phyloP scores from a whole-genome alignment of 2,888 invertebrate genomes.

The Orthosia gracilis region DNA sequence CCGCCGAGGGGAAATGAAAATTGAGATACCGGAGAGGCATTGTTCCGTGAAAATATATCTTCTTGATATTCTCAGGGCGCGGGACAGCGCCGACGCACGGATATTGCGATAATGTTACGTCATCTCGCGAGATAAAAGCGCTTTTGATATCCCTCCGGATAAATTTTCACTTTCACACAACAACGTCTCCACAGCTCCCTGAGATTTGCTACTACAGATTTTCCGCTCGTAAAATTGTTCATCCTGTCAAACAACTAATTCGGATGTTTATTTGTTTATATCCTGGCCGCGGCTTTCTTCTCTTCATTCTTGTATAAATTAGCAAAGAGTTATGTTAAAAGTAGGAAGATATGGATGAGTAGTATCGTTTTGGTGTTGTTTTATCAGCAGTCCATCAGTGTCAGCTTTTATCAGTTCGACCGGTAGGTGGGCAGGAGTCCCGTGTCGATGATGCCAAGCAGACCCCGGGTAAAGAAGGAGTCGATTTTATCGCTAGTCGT shows the following conservation, averaged over 20 bases:
- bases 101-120: slow-evolving; percentile 89
- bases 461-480: neutral
- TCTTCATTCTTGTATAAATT: neutral
- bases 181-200: slow-evolving; percentile 58
- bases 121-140: slow-evolving; percentile 85
- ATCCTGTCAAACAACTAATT: slow-evolving; percentile 50
- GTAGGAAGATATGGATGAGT: neutral
- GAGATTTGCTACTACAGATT: slow-evolving; percentile 61
- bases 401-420: neutral
- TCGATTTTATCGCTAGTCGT: neutral
- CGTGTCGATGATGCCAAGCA: too few relatives aligned
- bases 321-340: slow-evolving; percentile 12
- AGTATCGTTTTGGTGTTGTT: neutral
- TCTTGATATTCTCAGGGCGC: slow-evolving; percentile 88
- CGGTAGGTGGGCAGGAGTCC: neutral
- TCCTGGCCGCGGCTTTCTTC: slow-evolving; percentile 10
- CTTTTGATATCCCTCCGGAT: slow-evolving; percentile 84
- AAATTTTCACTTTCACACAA: slow-evolving; percentile 82
- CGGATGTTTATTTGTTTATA: slow-evolving; percentile 52
- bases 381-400: neutral
- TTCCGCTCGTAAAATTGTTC: slow-evolving; percentile 57
- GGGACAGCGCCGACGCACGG: slow-evolving; percentile 86
- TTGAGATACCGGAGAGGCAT: slow-evolving; percentile 90
- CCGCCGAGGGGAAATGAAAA: slow-evolving; percentile 89
- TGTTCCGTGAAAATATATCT: slow-evolving; percentile 91